Evolutionary conservation across 2,888 invertebrate species (phyloP).

Genomic region (Luffia ferchaultella): DNA sequence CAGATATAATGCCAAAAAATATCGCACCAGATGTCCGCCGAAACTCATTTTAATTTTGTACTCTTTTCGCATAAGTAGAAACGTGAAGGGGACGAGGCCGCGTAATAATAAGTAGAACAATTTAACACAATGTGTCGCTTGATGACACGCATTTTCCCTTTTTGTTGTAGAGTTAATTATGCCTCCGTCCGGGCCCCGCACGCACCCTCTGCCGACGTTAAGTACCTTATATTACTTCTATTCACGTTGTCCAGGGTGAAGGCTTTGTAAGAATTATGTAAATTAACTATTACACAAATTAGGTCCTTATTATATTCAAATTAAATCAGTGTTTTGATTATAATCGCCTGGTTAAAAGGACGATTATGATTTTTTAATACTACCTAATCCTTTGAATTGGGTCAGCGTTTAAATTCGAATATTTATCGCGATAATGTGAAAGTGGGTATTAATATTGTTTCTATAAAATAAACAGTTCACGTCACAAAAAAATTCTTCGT

Average conservation of each 20-base stretch:
- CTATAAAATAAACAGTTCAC: too few species aligned
- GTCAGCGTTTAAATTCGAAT: too few species aligned
- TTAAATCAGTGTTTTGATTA: too few species aligned
- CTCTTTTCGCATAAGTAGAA: neutral
- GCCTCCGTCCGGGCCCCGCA: neutral
- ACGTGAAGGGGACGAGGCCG: slow-evolving; percentile 2
- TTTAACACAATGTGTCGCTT: slow-evolving; percentile 7
- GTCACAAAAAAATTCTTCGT: too few species aligned
- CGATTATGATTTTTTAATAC: too few species aligned
- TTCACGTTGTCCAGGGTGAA: neutral
- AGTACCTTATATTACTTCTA: neutral
- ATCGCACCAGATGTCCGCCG: neutral
- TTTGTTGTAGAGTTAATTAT: neutral
- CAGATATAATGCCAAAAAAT: neutral
- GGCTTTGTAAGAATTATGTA: neutral
- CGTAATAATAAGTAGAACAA: slow-evolving; percentile 12
- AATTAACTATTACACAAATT: neutral
- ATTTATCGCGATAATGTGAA: too few species aligned
- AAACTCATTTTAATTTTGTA: neutral
- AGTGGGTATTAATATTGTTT: too few species aligned
- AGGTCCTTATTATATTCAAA: neutral
- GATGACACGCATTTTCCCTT: neutral
- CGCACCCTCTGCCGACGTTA: neutral
- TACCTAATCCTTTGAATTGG: too few species aligned
- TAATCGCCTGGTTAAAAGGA: too few species aligned